Evolutionary conservation across 2,888 invertebrate genomes (phyloP).

Genomic region (Pyrrhia umbra): DNA sequence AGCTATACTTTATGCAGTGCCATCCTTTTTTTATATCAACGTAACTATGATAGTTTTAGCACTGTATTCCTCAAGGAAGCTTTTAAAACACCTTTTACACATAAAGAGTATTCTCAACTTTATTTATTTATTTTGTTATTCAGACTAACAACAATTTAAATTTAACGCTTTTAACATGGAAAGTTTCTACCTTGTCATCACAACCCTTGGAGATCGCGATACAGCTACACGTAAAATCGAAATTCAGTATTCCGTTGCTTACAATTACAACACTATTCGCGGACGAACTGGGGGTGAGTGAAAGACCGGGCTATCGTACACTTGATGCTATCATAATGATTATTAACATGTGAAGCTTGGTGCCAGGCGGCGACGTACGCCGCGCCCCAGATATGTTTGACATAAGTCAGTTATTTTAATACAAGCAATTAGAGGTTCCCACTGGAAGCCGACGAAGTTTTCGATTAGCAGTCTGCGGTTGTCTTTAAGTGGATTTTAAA

Average conservation of each 20-base stretch:
- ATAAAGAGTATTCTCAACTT: too few species aligned
- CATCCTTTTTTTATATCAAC: too few species aligned
- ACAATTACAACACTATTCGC: conserved; percentile 56
- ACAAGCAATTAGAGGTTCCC: conserved; percentile 88
- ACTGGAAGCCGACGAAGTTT: conserved; percentile 84
- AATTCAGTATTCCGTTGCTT: conserved; percentile 7
- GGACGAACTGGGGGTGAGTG: conserved; percentile 64
- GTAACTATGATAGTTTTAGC: too few species aligned
- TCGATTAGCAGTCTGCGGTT: conserved; percentile 87
- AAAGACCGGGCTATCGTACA: conserved; percentile 85
- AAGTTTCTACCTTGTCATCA: background rate
- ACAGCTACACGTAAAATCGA: conserved; percentile 30
- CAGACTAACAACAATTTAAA: too few species aligned
- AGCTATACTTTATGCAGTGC: too few species aligned
- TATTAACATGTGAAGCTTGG: conserved; percentile 89
- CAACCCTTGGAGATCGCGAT: background rate
- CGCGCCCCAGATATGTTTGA: conserved; percentile 88
- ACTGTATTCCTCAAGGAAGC: too few species aligned
- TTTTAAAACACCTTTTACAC: too few species aligned
- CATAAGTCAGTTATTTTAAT: conserved; percentile 90
- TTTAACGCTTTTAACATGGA: too few species aligned
- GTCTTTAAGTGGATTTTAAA: conserved; percentile 89
- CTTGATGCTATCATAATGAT: conserved; percentile 90
- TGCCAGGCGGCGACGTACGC: conserved; percentile 84
- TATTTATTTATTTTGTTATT: too few species aligned